Percentiles rank a stretch among this genome's conserved stretches.
phyloP scores from a whole-genome alignment of 2,888 invertebrate species.

The Luperina nickerlii region DNA sequence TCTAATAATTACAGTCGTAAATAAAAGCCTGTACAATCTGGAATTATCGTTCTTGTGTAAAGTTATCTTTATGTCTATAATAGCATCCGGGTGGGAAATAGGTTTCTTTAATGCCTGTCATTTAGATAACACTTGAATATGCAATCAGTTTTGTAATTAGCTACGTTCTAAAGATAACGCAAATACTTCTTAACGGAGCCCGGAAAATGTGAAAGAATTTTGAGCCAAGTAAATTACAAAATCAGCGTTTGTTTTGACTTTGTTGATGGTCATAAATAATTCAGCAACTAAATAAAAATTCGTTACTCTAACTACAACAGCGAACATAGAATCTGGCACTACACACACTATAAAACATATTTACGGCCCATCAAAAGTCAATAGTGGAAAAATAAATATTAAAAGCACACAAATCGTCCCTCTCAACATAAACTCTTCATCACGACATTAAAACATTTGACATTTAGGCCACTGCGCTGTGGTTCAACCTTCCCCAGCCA shows the following conservation, averaged over 20 bases:
- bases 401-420: slow-evolving; percentile 58
- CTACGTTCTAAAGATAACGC: slow-evolving; percentile 14
- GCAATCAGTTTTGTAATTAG: slow-evolving; percentile 26
- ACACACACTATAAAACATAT: slow-evolving; percentile 45
- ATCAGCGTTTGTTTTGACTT: slow-evolving; percentile 47
- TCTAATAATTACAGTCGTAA: slow-evolving; percentile 47
- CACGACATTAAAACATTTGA: slow-evolving; percentile 74
- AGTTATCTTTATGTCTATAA: slow-evolving; percentile 61
- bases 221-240: slow-evolving; percentile 56
- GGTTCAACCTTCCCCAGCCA: slow-evolving; percentile 70
- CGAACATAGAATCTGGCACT: slow-evolving; percentile 42
- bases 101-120: slow-evolving; percentile 48
- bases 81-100: slow-evolving; percentile 60
- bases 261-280: slow-evolving; percentile 53
- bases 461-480: slow-evolving; percentile 72
- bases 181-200: neutral
- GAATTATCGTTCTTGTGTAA: slow-evolving; percentile 40
- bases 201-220: slow-evolving; percentile 17
- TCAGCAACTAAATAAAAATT: slow-evolving; percentile 49
- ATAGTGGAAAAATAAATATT: slow-evolving; percentile 39
- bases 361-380: slow-evolving; percentile 47
- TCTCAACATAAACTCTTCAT: slow-evolving; percentile 55
- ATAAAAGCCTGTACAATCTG: slow-evolving; percentile 37
- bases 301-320: slow-evolving; percentile 23
- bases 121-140: slow-evolving; percentile 45